Evolutionary conservation across 2,113 vertebrate genomes (phyloP), one percentile per base, ranked within the genome.

Genomic region (Eupsittula cactorum): DNA sequence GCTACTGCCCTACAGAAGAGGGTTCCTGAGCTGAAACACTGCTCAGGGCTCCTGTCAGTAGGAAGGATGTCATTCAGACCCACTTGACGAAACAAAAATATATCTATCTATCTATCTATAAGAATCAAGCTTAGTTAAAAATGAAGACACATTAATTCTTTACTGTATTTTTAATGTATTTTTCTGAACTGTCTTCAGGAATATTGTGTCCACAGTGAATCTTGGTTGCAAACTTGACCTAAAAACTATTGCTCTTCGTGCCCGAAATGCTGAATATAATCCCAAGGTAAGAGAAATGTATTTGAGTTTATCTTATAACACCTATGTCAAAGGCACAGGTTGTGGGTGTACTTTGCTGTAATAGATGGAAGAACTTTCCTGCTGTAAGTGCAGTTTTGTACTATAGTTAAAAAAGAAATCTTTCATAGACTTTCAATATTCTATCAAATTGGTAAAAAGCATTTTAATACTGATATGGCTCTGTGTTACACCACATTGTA

Each of bases 211-310:
- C 33, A 99, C 99, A 23, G 99, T 99, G 80, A 99, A 99, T 95
- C 98, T 99, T 97, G 99, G 99, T 83, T 99, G 99, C 97, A 99
- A 99, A 98, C 98, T 99, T 96, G 99, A 99, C 92, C 96, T 99
- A 91, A 99, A 99, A 98, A 99, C 99, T 15, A 99, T 99, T 95
- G 99, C 99, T 35, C 98, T 99, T 96, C 99, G 99, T 98, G 99
- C 99, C 87, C 99, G 99, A 97, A 99, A 99, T 98, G 99, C 99
- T 90, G 99, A 99, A 78, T 99, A 99, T 97, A 99, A 99, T 95
- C 99, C 99, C 88, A 99, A 99, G 99, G 99, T 99, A 97, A 98
- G 98, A 91, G 27, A 80, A 75, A 76, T 8, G 2, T 64, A 16
- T 82, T 76, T 11, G 57, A 70, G 28, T 67, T 64, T n/a, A 31